Evolutionary conservation across 1,140 invertebrate species (phyloP).

Genomic region (Cotesia glomerata): DNA sequence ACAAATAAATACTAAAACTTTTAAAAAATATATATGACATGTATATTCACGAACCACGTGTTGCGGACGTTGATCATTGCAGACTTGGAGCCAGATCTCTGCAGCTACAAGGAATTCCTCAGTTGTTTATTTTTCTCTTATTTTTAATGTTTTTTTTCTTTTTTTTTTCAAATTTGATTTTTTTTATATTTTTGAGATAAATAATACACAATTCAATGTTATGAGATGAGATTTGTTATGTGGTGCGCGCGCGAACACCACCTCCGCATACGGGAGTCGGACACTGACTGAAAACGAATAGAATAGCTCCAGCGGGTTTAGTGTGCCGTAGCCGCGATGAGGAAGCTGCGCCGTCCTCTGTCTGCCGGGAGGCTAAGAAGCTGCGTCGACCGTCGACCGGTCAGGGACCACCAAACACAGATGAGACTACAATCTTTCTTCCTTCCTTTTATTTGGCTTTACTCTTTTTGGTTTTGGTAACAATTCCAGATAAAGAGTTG

Average conservation of each 20-base stretch:
- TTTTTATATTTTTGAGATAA: background rate
- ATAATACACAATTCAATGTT: background rate
- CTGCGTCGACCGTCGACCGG: constrained; percentile 48
- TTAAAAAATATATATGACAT: background rate
- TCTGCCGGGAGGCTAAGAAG: constrained; percentile 23
- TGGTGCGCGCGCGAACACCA: constrained; percentile 44
- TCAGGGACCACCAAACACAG: constrained; percentile 45
- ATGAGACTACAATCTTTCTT: background rate
- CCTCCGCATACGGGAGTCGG: constrained; percentile 58
- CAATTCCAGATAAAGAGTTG: background rate
- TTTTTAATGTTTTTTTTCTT: constrained; percentile 14
- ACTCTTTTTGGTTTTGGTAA: background rate
- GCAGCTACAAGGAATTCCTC: constrained; percentile 27
- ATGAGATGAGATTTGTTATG: background rate
- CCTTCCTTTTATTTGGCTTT: constrained; percentile 4
- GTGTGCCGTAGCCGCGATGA: constrained; percentile 4
- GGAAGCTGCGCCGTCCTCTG: constrained; percentile 26
- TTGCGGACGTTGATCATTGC: constrained; percentile 50
- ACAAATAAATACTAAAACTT: background rate
- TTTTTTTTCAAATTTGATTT: constrained; percentile 18
- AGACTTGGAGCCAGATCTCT: constrained; percentile 35
- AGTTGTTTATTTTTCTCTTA: background rate
- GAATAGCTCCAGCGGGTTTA: constrained; percentile 46
- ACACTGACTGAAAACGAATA: constrained; percentile 56
- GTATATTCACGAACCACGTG: constrained; percentile 54